Percentiles rank a stretch among this genome's conserved stretches.
Conservation (phyloP, 2,113 vertebrate species). For the Neolamprologus variostigma region DNA sequence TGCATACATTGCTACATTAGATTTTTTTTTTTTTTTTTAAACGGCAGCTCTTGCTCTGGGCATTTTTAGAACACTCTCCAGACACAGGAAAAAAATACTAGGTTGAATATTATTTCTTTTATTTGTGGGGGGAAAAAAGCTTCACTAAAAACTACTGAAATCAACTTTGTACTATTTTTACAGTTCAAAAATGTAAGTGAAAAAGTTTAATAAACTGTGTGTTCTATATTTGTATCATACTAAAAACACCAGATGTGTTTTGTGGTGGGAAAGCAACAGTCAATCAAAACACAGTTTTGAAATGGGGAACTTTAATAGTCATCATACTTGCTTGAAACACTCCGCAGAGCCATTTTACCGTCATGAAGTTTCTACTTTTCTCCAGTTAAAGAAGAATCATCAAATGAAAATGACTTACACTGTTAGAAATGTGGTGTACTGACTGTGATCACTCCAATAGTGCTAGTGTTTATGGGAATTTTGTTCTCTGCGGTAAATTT, state of each 20-base stretch:
- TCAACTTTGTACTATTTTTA: background rate
- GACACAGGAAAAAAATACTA: background rate
- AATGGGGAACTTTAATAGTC: background rate
- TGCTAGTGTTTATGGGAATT: background rate
- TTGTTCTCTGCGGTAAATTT: background rate
- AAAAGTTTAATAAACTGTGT: background rate
- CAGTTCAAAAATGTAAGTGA: background rate
- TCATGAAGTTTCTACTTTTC: background rate
- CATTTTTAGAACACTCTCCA: background rate
- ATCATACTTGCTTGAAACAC: background rate
- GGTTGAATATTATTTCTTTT: background rate
- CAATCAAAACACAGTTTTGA: background rate
- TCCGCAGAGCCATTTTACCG: background rate
- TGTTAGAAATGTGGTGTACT: background rate
- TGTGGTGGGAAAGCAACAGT: background rate
- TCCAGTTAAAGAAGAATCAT: background rate
- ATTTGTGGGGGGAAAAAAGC: background rate
- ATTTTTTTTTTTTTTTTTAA: background rate
- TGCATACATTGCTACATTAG: accelerated
- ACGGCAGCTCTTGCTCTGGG: background rate
- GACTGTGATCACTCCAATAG: background rate
- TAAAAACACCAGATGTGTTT: background rate
- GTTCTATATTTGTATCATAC: background rate
- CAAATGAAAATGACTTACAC: background rate
- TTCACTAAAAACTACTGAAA: background rate